Base-by-base conservation (phyloP, 2,888 invertebrate species). In the Pollenia angustigena region DNA sequence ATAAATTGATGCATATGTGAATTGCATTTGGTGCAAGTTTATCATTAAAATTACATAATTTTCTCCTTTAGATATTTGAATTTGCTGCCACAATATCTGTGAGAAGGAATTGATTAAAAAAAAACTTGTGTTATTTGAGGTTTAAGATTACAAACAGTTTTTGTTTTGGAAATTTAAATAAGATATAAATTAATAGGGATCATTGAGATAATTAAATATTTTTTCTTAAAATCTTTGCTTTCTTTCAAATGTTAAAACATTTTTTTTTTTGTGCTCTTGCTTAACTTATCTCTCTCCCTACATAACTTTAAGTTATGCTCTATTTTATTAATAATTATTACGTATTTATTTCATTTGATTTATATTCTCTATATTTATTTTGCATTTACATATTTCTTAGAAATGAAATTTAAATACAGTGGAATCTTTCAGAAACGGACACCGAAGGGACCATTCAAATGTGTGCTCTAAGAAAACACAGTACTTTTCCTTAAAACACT, bases 41-140 rank as follows among this genome's bases (percentile, higher is more conserved):
- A 54, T 82, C 75, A 82, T 82, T 68, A 82, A 69, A 69, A 60
- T 75, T 75, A 81, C 66, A 23, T 18, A 64, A 48, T 81, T 72
- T 81, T 66, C 72, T 66, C 7, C 18, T 44, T 69, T 16, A 56
- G 12, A 16, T n/a, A 50, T 78, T 42, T 69, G 40, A 9, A 72
- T 72, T 64, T 64, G 7, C 10, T 46, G 62, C 62, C 71, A 72
- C 80, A 72, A 69, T 42, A n/a, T n/a, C 23, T 12, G 4, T n/a
- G 40, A 16, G 14, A 16, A 62, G 42, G 60, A 42, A 9, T 23
- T 16, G 0, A 9, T 32, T 40, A 10, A 40, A 23, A 6, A 6
- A 10, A 44, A 71, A 56, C 12, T 52, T n/a, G 16, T 11, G 16
- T 18, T 42, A 3, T 44, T 62, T 3, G 32, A 32, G 32, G 40